These are phyloP conservation scores for Cantharis flavilabris DNA, from an alignment of 2,888 invertebrate species.

Conservation along the genomic window DNA sequence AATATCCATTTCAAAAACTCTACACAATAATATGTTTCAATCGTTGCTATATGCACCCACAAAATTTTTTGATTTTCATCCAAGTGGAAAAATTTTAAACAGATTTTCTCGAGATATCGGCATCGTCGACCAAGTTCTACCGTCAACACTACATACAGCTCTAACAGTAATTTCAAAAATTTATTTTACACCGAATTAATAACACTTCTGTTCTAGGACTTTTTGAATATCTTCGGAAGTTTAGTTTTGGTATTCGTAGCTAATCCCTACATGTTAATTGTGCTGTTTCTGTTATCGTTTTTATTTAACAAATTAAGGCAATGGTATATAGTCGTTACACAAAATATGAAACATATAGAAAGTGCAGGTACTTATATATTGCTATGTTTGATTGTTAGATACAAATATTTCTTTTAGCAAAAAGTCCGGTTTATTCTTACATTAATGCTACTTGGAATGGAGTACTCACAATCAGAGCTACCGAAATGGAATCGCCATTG, in stretches of 20 bases:
- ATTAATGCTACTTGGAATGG: constrained; percentile 79
- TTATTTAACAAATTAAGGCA: constrained; percentile 66
- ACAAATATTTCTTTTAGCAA: constrained; percentile 36
- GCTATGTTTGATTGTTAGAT: too few relatives aligned
- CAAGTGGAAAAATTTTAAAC: constrained; percentile 77
- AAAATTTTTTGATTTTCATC: constrained; percentile 83
- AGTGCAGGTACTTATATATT: constrained; percentile 59
- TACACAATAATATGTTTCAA: constrained; percentile 75
- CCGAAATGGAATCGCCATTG: constrained; percentile 68
- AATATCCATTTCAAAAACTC: constrained; percentile 63
- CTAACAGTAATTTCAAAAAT: neutral
- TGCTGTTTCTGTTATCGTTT: constrained; percentile 60
- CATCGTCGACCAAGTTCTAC: constrained; percentile 74
- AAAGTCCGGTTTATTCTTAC: constrained; percentile 84
- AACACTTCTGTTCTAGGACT: constrained; percentile 45
- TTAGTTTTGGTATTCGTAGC: constrained; percentile 60
- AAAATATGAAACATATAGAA: constrained; percentile 71
- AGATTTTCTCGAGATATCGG: constrained; percentile 85
- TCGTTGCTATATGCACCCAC: constrained; percentile 46
- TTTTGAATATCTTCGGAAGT: constrained; percentile 57
- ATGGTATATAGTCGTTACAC: constrained; percentile 69
- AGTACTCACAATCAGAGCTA: constrained; percentile 79
- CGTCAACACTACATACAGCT: constrained; percentile 39
- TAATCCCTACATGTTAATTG: constrained; percentile 57
- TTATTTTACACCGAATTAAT: neutral